These are phyloP conservation scores for Molossus molossus DNA, from an alignment of 2,797 vertebrate genomes.

Conservation along the genomic window DNA sequence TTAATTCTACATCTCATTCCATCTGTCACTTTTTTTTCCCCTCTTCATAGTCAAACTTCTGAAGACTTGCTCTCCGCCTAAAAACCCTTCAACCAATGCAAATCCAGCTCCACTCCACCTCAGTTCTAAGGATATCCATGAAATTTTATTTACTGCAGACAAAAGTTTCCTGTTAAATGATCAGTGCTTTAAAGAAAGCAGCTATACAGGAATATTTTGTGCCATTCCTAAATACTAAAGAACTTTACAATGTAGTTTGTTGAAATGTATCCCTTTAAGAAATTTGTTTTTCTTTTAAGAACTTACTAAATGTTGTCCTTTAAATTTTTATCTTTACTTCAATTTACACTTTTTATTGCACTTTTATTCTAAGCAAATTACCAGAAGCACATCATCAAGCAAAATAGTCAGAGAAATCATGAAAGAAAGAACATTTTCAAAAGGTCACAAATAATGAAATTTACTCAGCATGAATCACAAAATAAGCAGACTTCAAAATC, in stretches of 20 bases:
- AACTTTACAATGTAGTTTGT: conserved; percentile 55
- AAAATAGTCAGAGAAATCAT: conserved; percentile 64
- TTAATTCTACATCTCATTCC: conserved; percentile 26
- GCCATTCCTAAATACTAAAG: conserved; percentile 58
- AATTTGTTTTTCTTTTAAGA: conserved; percentile 43
- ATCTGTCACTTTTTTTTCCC: not conserved
- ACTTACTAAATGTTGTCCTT: conserved; percentile 73
- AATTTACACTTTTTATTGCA: conserved; percentile 72
- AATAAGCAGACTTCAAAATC: conserved; percentile 56
- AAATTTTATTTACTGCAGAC: conserved; percentile 2
- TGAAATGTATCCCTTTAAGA: conserved; percentile 48
- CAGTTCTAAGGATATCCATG: conserved; percentile 5
- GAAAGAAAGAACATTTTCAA: conserved; percentile 73
- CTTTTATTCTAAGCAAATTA: conserved; percentile 71
- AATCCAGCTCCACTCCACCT: not conserved
- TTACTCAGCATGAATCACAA: conserved; percentile 61
- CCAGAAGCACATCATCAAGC: conserved; percentile 54
- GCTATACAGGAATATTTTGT: conserved; percentile 37
- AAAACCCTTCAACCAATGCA: conserved; percentile 18
- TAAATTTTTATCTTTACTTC: conserved; percentile 71
- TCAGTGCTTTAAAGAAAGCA: conserved; percentile 62
- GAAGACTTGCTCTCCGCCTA: not conserved
- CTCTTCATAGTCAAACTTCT: conserved; percentile 32
- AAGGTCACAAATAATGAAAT: conserved; percentile 78
- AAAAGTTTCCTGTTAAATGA: conserved; percentile 52